Base-by-base conservation (phyloP, 2,113 vertebrate species). In the Potamarius usumacintae region DNA sequence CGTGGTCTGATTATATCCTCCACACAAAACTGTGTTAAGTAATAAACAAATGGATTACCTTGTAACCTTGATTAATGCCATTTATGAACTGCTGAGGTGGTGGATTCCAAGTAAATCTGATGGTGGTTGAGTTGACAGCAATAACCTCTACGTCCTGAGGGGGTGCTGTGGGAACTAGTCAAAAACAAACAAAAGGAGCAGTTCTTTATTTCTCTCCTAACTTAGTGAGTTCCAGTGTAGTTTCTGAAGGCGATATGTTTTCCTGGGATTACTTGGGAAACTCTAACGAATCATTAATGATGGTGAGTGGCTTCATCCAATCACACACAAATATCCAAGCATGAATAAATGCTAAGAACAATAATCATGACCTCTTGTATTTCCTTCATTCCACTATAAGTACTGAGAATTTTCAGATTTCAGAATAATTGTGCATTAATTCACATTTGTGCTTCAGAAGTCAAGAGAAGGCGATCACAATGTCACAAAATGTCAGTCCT, bases 31-130 rank as follows among this genome's bases (percentile, higher is more conserved):
- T 18, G 27, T 1, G 0, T 42, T 60, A 34, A 30, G 30, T n/a
- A 22, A 57, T 55, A 78, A 85, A 81, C 57, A 53, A 27, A 83
- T 27, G 60, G 0, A 65, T 91, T 94, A 98, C 98, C 97, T 99
- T 99, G 93, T 99, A 99, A 0, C 98, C 98, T 91, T 99, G 98
- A 95, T 99, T 99, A 92, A 99, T 98, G 77, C 98, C 98, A 0
- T 99, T 98, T 92, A 99, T 97, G 90, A 99, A 99, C 90, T 99
- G 98, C 87, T 98, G 98, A 2, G 97, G 97, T 0, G 98, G 98
- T 4, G 98, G 97, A 88, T 94, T 97, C 98, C 98, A 99, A 2
- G 96, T 94, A 94, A 98, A 97, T 78, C 94, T 96, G 86, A 99
- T 94, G 71, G 97, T 96, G 1, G 97, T 99, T 22, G 98, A 98